A percentile compares a stretch with the other conserved stretches of the same genome.
phyloP scores from a whole-genome alignment of 2,888 invertebrate species.

The Agrotis puta region DNA sequence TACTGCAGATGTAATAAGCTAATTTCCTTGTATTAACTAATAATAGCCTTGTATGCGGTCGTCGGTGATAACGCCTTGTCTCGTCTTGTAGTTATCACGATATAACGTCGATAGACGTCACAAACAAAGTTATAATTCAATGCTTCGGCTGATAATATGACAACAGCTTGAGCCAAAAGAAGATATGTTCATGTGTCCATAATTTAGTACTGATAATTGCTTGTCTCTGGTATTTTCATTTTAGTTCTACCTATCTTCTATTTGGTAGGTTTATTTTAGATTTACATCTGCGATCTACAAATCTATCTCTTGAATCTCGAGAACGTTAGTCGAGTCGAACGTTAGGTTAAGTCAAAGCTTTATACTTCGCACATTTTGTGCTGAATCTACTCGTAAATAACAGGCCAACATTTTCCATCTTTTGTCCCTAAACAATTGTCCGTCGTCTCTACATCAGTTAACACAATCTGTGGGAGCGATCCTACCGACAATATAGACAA shows the following conservation, averaged over 20 bases:
- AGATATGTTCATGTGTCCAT: slow-evolving; percentile 27
- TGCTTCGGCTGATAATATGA: slow-evolving; percentile 67
- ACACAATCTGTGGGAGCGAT: slow-evolving; percentile 66
- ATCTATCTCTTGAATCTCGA: slow-evolving; percentile 23
- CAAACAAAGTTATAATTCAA: slow-evolving; percentile 77
- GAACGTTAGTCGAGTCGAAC: slow-evolving; percentile 21
- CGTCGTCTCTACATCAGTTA: slow-evolving; percentile 57
- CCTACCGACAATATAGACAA: slow-evolving; percentile 69
- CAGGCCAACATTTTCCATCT: slow-evolving; percentile 30
- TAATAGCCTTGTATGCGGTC: slow-evolving; percentile 70
- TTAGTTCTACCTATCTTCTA: background rate
- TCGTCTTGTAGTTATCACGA: slow-evolving; percentile 60
- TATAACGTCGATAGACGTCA: slow-evolving; percentile 61
- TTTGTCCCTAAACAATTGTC: slow-evolving; percentile 60
- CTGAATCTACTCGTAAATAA: slow-evolving; percentile 37
- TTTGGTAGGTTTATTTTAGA: background rate
- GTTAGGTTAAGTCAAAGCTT: slow-evolving; percentile 37
- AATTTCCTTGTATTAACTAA: slow-evolving; percentile 53
- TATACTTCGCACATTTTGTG: slow-evolving; percentile 38
- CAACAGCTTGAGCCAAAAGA: slow-evolving; percentile 68
- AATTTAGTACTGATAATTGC: slow-evolving; percentile 15
- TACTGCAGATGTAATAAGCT: slow-evolving; percentile 22
- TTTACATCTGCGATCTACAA: background rate
- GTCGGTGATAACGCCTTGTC: slow-evolving; percentile 68
- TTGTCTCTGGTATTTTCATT: slow-evolving; percentile 7